Evolutionary conservation across 2,888 invertebrate species (phyloP).

Genomic region (Steinernema carpocapsae): DNA sequence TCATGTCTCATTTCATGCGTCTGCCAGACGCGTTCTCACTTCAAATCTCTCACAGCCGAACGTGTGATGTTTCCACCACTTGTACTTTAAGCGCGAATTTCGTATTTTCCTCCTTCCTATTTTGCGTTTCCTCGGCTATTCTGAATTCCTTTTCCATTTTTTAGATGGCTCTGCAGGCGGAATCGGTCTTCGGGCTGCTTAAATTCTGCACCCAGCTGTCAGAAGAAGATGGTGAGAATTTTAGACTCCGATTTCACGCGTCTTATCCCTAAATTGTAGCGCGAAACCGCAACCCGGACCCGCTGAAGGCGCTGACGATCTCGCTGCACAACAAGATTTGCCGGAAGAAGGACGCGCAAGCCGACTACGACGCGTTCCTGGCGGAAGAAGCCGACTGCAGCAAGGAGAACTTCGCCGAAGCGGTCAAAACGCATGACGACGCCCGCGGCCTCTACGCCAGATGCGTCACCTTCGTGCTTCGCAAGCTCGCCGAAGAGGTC

Average conservation of each 20-base stretch:
- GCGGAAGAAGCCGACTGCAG: background rate
- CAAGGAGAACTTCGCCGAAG: background rate
- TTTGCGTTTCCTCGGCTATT: too few relatives aligned
- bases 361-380: background rate
- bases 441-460: background rate
- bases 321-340: background rate
- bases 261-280: background rate
- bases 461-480: background rate
- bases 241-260: background rate
- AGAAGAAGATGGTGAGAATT: conserved; percentile 2
- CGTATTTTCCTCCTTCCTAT: too few relatives aligned
- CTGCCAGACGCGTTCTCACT: too few relatives aligned
- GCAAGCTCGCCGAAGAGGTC: background rate
- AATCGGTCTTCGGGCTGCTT: background rate
- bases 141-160: too few relatives aligned
- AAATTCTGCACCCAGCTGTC: background rate
- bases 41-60: too few relatives aligned
- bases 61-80: too few relatives aligned
- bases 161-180: background rate
- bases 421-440: conserved; percentile 21
- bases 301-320: conserved; percentile 27
- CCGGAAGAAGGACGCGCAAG: too few relatives aligned
- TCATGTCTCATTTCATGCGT: too few relatives aligned
- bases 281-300: conserved; percentile 4
- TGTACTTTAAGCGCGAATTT: too few relatives aligned